phyloP scores from a whole-genome alignment of 2,888 invertebrate species.

The Calliscelio sp. region DNA sequence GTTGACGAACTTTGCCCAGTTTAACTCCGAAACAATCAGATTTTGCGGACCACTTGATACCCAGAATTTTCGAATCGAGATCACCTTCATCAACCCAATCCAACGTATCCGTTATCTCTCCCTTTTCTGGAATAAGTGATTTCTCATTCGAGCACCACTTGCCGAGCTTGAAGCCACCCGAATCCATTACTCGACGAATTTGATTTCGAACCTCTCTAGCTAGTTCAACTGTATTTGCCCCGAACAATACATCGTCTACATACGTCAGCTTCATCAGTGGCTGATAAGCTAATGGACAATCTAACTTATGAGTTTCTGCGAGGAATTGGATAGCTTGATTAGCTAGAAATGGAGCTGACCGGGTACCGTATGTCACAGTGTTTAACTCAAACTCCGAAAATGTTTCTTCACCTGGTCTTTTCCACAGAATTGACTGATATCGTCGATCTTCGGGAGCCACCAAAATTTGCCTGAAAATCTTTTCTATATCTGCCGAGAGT shows the following conservation, averaged over 20 bases:
- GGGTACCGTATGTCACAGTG: neutral
- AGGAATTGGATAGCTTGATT: neutral
- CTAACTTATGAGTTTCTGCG: neutral
- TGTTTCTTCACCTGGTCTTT: neutral
- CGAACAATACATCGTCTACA: neutral
- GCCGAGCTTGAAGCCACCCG: neutral
- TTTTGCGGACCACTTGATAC: neutral
- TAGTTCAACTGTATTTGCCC: neutral
- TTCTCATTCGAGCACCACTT: neutral
- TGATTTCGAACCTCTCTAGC: neutral
- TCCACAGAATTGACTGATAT: neutral
- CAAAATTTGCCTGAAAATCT: no score
- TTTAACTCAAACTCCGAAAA: neutral
- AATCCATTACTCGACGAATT: neutral
- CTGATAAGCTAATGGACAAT: neutral
- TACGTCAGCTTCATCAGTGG: neutral
- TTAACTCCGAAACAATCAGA: neutral
- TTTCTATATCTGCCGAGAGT: neutral
- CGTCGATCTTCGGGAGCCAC: neutral
- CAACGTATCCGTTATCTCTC: neutral
- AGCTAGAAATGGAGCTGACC: neutral
- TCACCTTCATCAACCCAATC: neutral
- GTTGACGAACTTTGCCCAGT: neutral
- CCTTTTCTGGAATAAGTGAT: neutral
- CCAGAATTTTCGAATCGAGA: neutral